Evolutionary conservation across 2,113 vertebrate genomes (phyloP).

Genomic region (Myrmecophaga tridactyla): DNA sequence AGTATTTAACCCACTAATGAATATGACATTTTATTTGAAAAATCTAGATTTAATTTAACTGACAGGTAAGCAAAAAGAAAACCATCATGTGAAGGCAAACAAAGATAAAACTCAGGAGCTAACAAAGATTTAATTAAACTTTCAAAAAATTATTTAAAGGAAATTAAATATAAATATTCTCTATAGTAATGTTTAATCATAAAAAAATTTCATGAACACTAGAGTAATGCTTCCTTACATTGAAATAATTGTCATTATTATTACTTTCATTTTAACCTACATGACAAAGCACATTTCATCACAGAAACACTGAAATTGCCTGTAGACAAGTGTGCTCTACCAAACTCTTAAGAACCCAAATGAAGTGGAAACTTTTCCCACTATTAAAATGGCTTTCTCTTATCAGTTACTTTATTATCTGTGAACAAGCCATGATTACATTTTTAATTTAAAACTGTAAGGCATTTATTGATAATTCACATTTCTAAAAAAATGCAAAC

Average conservation of each 20-base stretch:
- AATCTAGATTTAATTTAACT: background rate
- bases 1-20: background rate
- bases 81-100: background rate
- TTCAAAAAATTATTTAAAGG: background rate
- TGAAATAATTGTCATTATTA: background rate
- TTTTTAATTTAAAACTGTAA: background rate
- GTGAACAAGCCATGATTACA: background rate
- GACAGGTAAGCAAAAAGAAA: background rate
- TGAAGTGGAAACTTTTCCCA: background rate
- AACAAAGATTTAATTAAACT: background rate
- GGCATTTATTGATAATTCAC: slow-evolving; percentile 9
- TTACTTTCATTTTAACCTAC: background rate
- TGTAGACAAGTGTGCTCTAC: background rate
- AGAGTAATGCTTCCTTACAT: background rate
- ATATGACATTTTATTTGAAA: slow-evolving; percentile 14
- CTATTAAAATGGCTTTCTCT: background rate
- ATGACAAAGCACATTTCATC: background rate
- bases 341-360: background rate
- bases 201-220: background rate
- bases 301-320: background rate
- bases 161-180: slow-evolving; percentile 20
- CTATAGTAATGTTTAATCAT: background rate
- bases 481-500: slow-evolving; percentile 32
- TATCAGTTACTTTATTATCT: background rate
- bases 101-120: background rate